Percentiles rank a stretch among this genome's conserved stretches.
Evolutionary conservation across 2,113 vertebrate species (phyloP).

Genomic region (Sminthopsis crassicaudata): DNA sequence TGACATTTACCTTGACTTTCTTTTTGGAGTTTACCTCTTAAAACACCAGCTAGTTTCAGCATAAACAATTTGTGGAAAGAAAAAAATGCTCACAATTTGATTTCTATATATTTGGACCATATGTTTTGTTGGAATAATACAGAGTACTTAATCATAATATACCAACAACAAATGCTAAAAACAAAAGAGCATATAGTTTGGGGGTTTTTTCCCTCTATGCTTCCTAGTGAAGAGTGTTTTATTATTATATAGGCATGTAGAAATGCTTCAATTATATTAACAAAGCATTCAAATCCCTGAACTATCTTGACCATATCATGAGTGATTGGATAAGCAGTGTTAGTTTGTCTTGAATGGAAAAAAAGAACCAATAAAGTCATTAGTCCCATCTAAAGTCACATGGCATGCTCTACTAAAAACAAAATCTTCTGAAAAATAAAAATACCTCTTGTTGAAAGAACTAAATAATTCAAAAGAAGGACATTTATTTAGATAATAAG

Average conservation of each 20-base stretch:
- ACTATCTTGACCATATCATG: not conserved
- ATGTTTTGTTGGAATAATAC: slow-evolving; percentile 11
- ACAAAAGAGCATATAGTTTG: slow-evolving; percentile 47
- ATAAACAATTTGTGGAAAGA: slow-evolving; percentile 49
- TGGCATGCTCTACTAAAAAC: not conserved
- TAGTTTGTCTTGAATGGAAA: slow-evolving; percentile 2
- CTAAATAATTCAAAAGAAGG: slow-evolving; percentile 3
- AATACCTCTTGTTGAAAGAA: slow-evolving; percentile 33
- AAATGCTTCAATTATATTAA: not conserved
- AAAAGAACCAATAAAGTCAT: not conserved
- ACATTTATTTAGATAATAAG: not conserved
- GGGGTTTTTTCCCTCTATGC: not conserved
- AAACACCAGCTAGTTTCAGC: slow-evolving; percentile 46
- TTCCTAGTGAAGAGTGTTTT: slow-evolving; percentile 42
- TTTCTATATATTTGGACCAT: slow-evolving; percentile 37
- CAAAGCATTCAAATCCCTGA: not conserved
- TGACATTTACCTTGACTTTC: slow-evolving; percentile 35
- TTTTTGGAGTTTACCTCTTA: slow-evolving; percentile 51
- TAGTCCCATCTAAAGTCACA: not conserved
- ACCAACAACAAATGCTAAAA: slow-evolving; percentile 40
- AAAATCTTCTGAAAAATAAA: not conserved
- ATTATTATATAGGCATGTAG: slow-evolving; percentile 1
- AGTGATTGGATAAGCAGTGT: not conserved
- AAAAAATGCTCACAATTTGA: slow-evolving; percentile 18
- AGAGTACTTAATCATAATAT: not conserved